A percentile compares a stretch with the other conserved stretches of the same genome.
Evolutionary conservation across 2,888 invertebrate species (phyloP).

Genomic region (Protodeltote pygarga): DNA sequence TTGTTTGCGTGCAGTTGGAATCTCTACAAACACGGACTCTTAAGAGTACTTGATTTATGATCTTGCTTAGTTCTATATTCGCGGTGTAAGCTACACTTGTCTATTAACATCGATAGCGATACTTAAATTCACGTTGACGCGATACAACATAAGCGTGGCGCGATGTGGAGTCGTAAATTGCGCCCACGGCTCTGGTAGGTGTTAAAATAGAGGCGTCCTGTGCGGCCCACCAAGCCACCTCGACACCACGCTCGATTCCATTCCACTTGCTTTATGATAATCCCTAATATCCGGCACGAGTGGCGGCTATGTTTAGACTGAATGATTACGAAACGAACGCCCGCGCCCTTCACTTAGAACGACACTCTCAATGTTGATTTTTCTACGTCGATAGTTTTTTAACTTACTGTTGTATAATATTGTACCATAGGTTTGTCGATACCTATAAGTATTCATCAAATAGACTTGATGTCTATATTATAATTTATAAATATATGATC

Average conservation of each 20-base stretch:
- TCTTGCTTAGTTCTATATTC: constrained; percentile 18
- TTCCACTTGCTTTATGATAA: constrained; percentile 85
- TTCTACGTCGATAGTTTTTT: constrained; percentile 45
- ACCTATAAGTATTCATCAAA: no score
- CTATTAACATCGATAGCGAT: constrained; percentile 47
- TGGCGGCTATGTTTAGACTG: constrained; percentile 73
- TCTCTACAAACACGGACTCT: no score
- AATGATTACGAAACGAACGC: constrained; percentile 62
- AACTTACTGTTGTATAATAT: constrained; percentile 36
- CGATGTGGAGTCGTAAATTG: constrained; percentile 76
- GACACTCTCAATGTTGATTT: constrained; percentile 47
- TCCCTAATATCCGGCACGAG: constrained; percentile 84
- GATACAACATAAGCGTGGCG: constrained; percentile 59
- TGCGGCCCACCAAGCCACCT: constrained; percentile 66
- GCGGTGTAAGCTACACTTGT: constrained; percentile 1
- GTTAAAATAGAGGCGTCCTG: constrained; percentile 85
- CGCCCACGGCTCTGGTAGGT: constrained; percentile 81
- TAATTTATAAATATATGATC: no score
- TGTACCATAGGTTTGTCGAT: constrained; percentile 37
- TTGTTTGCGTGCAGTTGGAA: no score
- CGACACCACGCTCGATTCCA: constrained; percentile 67
- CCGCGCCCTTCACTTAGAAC: constrained; percentile 48
- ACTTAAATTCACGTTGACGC: constrained; percentile 63
- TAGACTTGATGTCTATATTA: no score
- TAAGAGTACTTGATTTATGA: no score